A percentile compares a stretch with the other conserved stretches of the same genome.
These are phyloP conservation scores for Rhagonycha fulva DNA, from an alignment of 2,888 invertebrate species.

Conservation along the genomic window DNA sequence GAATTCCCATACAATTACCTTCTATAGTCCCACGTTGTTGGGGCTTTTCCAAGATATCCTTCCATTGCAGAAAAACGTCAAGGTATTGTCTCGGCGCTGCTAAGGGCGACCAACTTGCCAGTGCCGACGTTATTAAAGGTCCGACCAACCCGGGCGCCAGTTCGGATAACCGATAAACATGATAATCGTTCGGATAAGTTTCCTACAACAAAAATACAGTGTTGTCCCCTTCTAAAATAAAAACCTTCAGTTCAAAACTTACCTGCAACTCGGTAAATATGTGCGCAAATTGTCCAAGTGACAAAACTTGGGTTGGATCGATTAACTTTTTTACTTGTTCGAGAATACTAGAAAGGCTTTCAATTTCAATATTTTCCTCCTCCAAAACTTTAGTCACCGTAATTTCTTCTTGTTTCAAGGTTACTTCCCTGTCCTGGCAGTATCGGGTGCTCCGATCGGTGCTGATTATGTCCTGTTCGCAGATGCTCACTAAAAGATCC, in stretches of 20 bases:
- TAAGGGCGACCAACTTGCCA: constrained; percentile 82
- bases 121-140: constrained; percentile 76
- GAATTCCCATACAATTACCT: constrained; percentile 58
- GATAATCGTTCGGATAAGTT: constrained; percentile 76
- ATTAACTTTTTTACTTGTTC: constrained; percentile 67
- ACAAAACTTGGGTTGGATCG: constrained; percentile 58
- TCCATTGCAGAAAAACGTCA: constrained; percentile 72
- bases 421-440: constrained; percentile 78
- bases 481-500: constrained; percentile 86
- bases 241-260: constrained; percentile 10
- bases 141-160: constrained; percentile 84
- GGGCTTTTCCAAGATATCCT: constrained; percentile 60
- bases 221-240: background rate
- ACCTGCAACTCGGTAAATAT: constrained; percentile 63
- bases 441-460: constrained; percentile 78
- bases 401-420: constrained; percentile 78
- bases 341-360: constrained; percentile 72
- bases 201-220: constrained; percentile 53
- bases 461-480: constrained; percentile 93
- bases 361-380: constrained; percentile 74
- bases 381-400: constrained; percentile 68
- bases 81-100: constrained; percentile 67
- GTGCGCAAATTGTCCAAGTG: constrained; percentile 62
- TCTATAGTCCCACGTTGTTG: constrained; percentile 52
- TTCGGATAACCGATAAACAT: constrained; percentile 80